Base-by-base conservation (phyloP, 2,113 vertebrate genomes). In the Callocephalon fimbriatum region DNA sequence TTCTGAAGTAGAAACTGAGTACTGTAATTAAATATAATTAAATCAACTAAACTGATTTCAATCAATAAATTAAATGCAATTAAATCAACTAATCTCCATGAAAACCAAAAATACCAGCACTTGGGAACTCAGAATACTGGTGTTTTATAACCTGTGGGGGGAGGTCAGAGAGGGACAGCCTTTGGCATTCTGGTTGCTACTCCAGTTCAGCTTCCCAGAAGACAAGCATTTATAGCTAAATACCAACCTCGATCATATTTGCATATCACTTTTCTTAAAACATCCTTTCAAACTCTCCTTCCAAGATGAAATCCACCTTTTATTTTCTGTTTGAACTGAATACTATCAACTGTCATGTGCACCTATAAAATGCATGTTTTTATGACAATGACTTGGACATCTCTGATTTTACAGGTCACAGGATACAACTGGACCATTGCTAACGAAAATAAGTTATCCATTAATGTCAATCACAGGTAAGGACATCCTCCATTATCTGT, bases 61-160 rank as follows among this genome's bases (percentile, higher is more conserved):
- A 95, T 95, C 95, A 92, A 95, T 94, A 94, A 94, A 96, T 86
- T 93, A 93, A 94, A 89, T 68, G 31, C 85, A 68, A 93, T 87
- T 86, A 75, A 92, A 81, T 65, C 63, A 89, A 59, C 32, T 93
- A 59, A 54, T 70, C 87, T 74, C 47, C 35, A 71, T 68, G 53
- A 93, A 95, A 87, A 77, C 82, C 65, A 90, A 79, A 97, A 97
- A 77, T 96, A 95, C 12, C 90, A 95, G 50, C 47, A 84, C 40
- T 53, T 83, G 44, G 53, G 50, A 65, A 88, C 66, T 85, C 56
- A 76, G 81, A 94, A 90, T 75, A 92, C 48, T 82, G 38, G 78
- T 76, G 19, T 45, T 86, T 81, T 80, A 66, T 23, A 74, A 48
- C 54, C 67, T 80, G 82, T 73, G 40, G 10, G 17, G 27, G 19